phyloP scores from a whole-genome alignment of 2,113 vertebrate genomes.

The Cygnus buccinator region DNA sequence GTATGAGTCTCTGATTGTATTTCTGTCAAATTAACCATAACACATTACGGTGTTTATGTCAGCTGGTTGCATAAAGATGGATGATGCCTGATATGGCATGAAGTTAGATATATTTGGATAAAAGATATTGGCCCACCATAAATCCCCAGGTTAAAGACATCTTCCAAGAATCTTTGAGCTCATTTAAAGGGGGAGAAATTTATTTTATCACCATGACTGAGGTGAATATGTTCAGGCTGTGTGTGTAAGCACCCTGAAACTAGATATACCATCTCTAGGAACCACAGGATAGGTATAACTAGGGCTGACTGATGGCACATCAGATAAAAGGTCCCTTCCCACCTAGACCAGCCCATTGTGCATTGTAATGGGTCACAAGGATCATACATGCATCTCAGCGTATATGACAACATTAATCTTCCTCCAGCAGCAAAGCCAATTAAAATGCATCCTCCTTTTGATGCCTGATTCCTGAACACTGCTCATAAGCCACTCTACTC shows the following conservation, averaged over 20 bases:
- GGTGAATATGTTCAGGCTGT: background rate
- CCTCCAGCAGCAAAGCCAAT: background rate
- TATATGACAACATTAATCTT: background rate
- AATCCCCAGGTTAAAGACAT: background rate
- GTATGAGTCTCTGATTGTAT: background rate
- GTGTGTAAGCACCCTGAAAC: background rate
- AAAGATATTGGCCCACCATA: background rate
- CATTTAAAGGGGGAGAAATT: background rate
- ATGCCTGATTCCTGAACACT: background rate
- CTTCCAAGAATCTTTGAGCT: background rate
- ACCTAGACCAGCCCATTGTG: background rate
- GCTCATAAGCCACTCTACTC: background rate
- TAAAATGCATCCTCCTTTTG: background rate
- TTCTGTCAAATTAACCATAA: conserved; percentile 24
- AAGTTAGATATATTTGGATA: background rate
- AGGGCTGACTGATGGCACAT: background rate
- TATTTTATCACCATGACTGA: background rate
- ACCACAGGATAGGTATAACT: background rate
- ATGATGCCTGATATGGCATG: background rate
- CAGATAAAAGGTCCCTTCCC: background rate
- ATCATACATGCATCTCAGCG: background rate
- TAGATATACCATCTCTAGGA: background rate
- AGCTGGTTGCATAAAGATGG: background rate
- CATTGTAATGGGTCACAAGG: background rate
- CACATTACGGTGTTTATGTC: background rate